phyloP scores from a whole-genome alignment of 2,797 vertebrate species.

The Crypturellus tataupa region DNA sequence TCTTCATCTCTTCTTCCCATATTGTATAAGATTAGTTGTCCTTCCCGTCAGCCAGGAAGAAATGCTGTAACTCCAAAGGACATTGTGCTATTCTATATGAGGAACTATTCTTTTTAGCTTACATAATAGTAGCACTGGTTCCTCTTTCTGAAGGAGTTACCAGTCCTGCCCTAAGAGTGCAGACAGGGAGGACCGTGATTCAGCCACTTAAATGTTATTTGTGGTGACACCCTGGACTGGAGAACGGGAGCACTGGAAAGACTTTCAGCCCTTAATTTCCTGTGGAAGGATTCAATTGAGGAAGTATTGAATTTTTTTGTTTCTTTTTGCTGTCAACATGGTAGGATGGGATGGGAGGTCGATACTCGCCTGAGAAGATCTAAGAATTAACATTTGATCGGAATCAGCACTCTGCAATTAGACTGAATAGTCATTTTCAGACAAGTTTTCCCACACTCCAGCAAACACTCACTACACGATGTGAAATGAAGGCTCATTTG shows the following conservation, averaged over 20 bases:
- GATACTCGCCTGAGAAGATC: not conserved
- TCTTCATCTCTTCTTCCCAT: not conserved
- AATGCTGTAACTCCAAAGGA: not conserved
- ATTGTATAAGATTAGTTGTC: not conserved
- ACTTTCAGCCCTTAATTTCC: constrained; percentile 53
- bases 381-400: not conserved
- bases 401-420: not conserved
- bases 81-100: not conserved
- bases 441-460: not conserved
- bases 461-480: not conserved
- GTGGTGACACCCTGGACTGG: not conserved
- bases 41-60: not conserved
- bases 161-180: constrained; percentile 1
- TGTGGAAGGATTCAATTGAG: constrained; percentile 30
- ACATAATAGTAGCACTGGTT: not conserved
- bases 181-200: not conserved
- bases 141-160: constrained; percentile 22
- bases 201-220: not conserved
- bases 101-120: not conserved
- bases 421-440: not conserved
- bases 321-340: constrained; percentile 6
- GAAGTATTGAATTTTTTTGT: constrained; percentile 8
- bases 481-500: not conserved
- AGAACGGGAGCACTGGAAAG: not conserved
- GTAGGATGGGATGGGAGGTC: not conserved